Base-by-base conservation (phyloP, 2,888 invertebrate genomes). In the Temnothorax unifasciatus region DNA sequence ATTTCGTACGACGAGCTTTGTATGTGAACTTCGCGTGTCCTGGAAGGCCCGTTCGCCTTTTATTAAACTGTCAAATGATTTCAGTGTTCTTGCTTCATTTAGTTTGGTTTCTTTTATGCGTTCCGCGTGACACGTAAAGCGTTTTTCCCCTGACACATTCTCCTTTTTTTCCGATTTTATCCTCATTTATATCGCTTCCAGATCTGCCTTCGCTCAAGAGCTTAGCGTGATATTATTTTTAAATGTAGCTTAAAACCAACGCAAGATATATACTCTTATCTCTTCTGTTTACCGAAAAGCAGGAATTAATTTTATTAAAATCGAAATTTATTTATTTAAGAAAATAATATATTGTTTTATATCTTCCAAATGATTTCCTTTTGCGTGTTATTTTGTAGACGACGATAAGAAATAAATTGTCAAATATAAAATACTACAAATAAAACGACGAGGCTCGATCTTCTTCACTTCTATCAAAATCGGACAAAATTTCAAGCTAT, bases 1-100 rank as follows among this genome's bases (percentile, higher is more conserved):
- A 92, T 90, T 92, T 90, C 87, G 86, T 89, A 84, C 83, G 54
- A 52, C 25, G 63, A 83, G 76, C 69, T 34, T 34, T 73, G 77
- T 66, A 79, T 68, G 79, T 79, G 50, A 83, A 66, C 41, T 84
- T 63, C 38, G 61, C 61, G 66, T 71, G 74, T 73, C 73, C 57
- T 68, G 52, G 3, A 57, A 77, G 59, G 77, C 64, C 50, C 77
- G 69, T 85, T 75, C 54, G 73, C 52, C 61, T 84, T 52, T 85
- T 71, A 87, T 87, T 87, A 87, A 85, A 87, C 47, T 87, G 79
- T 76, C 76, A 66, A 86, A 84, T 87, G 52, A 85, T 86, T 83
- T 87, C 71, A 68, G 75, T 34, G 29, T 71, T 83, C 38, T 82
- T 75, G 68, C 83, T 85, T 68, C 44, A 68, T 75, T 82, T 64